A percentile compares a stretch with the other conserved stretches of the same genome.
These are phyloP conservation scores for Scolanthus callimorphus DNA, from an alignment of 92 coral and sea anemone genomes.

Conservation along the genomic window DNA sequence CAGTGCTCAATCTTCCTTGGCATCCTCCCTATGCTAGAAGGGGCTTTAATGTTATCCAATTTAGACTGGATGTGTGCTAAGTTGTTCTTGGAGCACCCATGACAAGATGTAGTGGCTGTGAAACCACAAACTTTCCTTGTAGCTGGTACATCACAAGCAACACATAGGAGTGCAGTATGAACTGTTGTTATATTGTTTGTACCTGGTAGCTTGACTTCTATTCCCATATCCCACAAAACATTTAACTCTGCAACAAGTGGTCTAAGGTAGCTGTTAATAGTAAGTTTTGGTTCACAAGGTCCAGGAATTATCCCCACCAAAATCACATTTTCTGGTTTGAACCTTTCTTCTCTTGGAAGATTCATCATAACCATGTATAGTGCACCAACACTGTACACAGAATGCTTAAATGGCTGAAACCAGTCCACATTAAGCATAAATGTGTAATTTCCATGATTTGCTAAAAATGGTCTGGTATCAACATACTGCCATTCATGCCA, in stretches of 20 bases:
- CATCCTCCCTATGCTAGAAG: constrained; percentile 64
- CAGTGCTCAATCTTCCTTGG: constrained; percentile 51
- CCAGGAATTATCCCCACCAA: constrained; percentile 48
- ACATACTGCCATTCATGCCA: constrained; percentile 64
- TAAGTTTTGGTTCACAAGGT: constrained; percentile 26
- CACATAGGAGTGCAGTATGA: constrained; percentile 42
- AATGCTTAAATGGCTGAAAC: no score
- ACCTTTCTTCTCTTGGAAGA: constrained; percentile 24
- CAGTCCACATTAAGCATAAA: no score
- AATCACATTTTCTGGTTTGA: constrained; percentile 16
- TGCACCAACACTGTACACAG: no score
- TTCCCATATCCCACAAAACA: constrained; percentile 13
- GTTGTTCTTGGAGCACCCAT: constrained; percentile 52
- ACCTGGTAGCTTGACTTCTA: constrained; percentile 5
- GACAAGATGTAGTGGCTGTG: constrained; percentile 13
- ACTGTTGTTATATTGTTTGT: constrained; percentile 2
- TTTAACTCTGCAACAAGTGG: constrained; percentile 34
- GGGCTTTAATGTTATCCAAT: constrained; percentile 48
- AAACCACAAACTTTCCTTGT: constrained; percentile 69
- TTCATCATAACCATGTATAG: constrained; percentile 15
- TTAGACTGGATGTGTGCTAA: constrained; percentile 37
- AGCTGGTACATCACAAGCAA: constrained; percentile 74
- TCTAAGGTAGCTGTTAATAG: constrained; percentile 23
- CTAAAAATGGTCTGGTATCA: constrained; percentile 45
- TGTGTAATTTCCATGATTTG: constrained; percentile 42